Conservation (phyloP, 1,140 invertebrate species). For the Pogonomyrmex barbatus region DNA sequence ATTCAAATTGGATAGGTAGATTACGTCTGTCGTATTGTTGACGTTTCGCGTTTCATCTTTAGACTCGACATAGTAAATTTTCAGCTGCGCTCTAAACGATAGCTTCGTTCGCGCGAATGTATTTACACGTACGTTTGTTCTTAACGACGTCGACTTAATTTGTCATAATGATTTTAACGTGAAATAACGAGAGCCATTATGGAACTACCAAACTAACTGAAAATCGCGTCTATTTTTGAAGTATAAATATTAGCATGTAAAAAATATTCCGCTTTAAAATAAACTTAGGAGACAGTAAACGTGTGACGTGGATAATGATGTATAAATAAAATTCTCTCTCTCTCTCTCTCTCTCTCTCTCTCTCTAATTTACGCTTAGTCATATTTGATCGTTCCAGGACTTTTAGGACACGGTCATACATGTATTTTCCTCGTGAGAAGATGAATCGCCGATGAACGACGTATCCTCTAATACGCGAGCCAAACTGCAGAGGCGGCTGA, state of each 20-base stretch:
- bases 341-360: too few species aligned
- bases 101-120: background rate
- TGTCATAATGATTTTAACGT: slow-evolving; percentile 17
- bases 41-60: slow-evolving; percentile 28
- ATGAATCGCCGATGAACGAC: background rate
- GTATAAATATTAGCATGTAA: background rate
- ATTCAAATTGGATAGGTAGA: slow-evolving; percentile 10
- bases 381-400: too few species aligned
- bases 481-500: slow-evolving; percentile 27
- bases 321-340: background rate
- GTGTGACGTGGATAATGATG: slow-evolving; percentile 43
- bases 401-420: too few species aligned
- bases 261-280: slow-evolving; percentile 36
- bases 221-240: slow-evolving; percentile 56
- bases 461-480: slow-evolving; percentile 40
- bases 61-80: slow-evolving; percentile 12
- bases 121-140: background rate
- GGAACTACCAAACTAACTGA: background rate
- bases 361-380: too few species aligned
- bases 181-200: background rate
- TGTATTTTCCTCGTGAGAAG: background rate
- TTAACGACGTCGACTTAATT: background rate
- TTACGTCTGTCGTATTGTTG: background rate
- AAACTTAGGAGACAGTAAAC: too few species aligned
- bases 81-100: background rate